Evolutionary conservation across 2,113 vertebrate genomes (phyloP).

Genomic region (Dipodomys stephensi): DNA sequence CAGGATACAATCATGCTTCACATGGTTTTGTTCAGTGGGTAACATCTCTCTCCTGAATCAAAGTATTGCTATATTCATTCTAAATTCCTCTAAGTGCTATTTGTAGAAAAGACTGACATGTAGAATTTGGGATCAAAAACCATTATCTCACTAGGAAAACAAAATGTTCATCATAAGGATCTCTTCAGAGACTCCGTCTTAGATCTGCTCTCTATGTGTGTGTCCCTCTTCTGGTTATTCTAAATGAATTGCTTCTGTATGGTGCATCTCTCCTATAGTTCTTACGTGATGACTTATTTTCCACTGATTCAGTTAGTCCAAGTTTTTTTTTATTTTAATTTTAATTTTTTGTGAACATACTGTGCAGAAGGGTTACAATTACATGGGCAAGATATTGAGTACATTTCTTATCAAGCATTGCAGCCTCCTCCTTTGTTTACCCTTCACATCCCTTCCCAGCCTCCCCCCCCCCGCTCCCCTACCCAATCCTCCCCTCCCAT

Average conservation of each 20-base stretch:
- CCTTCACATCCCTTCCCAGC: no score
- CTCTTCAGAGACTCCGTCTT: no score
- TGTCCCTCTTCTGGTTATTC: background rate
- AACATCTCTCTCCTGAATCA: background rate
- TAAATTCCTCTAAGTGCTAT: background rate
- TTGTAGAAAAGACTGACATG: background rate
- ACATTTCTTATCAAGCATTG: no score
- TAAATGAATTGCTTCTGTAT: background rate
- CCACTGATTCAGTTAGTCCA: background rate
- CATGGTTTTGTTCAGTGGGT: background rate
- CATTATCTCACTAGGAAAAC: background rate
- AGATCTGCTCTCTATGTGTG: no score
- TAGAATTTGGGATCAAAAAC: background rate
- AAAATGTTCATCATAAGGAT: background rate
- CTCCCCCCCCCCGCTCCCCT: no score
- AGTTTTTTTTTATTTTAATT: background rate
- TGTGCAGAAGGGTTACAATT: no score
- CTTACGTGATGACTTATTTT: background rate
- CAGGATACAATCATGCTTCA: background rate
- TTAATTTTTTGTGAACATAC: no score
- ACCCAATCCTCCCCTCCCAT: no score
- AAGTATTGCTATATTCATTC: background rate
- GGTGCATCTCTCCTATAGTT: fast-evolving
- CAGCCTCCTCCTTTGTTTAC: no score
- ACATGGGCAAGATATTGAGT: no score